A percentile compares a stretch with the other conserved stretches of the same genome.
phyloP scores from a whole-genome alignment of 2,888 invertebrate species.

The Amorpha juglandis region DNA sequence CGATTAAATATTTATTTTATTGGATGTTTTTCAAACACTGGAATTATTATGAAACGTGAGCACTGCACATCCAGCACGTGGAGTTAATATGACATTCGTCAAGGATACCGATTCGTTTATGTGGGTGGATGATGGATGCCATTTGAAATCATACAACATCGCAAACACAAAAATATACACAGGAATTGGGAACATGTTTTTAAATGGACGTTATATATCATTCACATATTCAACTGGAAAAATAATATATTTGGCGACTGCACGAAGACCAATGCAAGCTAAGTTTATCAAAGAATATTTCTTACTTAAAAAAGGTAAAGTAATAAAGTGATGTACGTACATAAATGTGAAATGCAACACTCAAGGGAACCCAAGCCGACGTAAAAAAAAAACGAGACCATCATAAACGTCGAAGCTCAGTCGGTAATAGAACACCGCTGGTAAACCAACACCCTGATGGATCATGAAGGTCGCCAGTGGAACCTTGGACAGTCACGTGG shows the following conservation, averaged over 20 bases:
- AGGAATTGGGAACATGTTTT: not conserved
- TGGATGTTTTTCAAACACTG: not conserved
- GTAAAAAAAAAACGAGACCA: constrained; percentile 27
- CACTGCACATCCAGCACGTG: not conserved
- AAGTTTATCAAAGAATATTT: not conserved
- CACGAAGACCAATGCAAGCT: too few species aligned
- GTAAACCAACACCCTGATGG: constrained; percentile 56
- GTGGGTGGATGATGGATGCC: not conserved
- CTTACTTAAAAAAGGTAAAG: not conserved
- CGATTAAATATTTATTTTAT: constrained; percentile 1
- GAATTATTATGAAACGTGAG: constrained; percentile 3
- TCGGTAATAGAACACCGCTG: constrained; percentile 46
- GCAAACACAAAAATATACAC: not conserved
- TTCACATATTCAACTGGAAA: too few species aligned
- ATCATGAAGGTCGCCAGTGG: constrained; percentile 65
- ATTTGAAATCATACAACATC: too few species aligned
- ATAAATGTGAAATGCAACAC: not conserved
- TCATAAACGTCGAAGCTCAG: constrained; percentile 23
- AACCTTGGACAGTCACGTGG: constrained; percentile 52
- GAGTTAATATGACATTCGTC: constrained; percentile 1
- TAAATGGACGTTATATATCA: not conserved
- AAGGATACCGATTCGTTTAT: constrained; percentile 4
- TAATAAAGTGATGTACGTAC: not conserved
- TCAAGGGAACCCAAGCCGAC: constrained; percentile 7
- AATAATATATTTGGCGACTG: too few species aligned